These are phyloP conservation scores for Cryptocephalus moraei DNA, from an alignment of 2,888 invertebrate genomes.

Conservation along the genomic window DNA sequence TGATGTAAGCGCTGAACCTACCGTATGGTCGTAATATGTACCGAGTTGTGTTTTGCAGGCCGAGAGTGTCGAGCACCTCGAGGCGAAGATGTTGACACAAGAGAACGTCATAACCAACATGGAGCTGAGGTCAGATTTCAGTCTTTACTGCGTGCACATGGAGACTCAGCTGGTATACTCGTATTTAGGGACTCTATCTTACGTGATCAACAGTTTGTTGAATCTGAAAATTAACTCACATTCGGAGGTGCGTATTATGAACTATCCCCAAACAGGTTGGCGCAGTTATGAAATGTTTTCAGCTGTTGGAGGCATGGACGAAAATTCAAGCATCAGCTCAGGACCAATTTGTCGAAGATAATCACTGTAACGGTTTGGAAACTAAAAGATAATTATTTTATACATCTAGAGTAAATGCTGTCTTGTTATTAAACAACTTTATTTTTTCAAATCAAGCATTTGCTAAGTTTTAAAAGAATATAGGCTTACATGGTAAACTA, in stretches of 20 bases:
- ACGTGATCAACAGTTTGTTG: constrained; percentile 47
- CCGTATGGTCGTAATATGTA: constrained; percentile 1
- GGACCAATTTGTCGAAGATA: constrained; percentile 2
- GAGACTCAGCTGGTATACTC: constrained; percentile 52
- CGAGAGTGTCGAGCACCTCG: constrained; percentile 50
- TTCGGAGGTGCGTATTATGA: constrained; percentile 40
- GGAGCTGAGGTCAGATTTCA: constrained; percentile 50
- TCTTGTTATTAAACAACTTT: too few relatives aligned
- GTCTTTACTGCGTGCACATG: constrained; percentile 51
- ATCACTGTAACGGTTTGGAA: constrained; percentile 1
- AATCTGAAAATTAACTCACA: constrained; percentile 45
- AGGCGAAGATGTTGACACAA: constrained; percentile 52
- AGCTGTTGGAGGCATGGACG: not conserved
- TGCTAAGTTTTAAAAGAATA: too few relatives aligned
- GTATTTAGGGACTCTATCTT: constrained; percentile 49
- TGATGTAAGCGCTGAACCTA: constrained; percentile 38
- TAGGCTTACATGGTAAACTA: too few relatives aligned
- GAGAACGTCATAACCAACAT: constrained; percentile 52
- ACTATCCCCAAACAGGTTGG: too few relatives aligned
- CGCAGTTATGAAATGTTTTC: not conserved
- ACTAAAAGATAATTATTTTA: too few relatives aligned
- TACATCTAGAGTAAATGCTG: too few relatives aligned
- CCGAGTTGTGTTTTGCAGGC: constrained; percentile 32
- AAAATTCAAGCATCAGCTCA: constrained; percentile 1
- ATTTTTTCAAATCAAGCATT: too few relatives aligned